Conservation (phyloP, 2,113 vertebrate genomes). For the Neoarius graeffei region DNA sequence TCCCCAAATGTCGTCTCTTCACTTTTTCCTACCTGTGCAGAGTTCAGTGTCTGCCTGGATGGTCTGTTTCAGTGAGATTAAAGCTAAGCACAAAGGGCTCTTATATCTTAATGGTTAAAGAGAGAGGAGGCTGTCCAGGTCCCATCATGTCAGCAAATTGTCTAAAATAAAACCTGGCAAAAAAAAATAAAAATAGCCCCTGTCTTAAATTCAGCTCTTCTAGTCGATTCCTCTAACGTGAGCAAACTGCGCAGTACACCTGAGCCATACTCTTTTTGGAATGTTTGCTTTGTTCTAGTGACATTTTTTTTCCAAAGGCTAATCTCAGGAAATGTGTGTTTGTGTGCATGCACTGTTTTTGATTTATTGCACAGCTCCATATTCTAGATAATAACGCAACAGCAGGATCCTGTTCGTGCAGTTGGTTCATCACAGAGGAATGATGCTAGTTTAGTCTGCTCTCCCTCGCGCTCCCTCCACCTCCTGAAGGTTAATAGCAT, state of each 20-base stretch:
- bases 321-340: background rate
- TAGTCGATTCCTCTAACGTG: conserved; percentile 25
- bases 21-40: conserved; percentile 33
- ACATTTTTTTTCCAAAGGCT: conserved; percentile 15
- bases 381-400: conserved; percentile 31
- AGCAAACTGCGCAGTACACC: conserved; percentile 9
- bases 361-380: conserved; percentile 15
- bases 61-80: conserved; percentile 72
- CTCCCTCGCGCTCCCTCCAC: conserved; percentile 45
- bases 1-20: background rate
- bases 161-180: conserved; percentile 56
- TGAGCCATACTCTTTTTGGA: conserved; percentile 1
- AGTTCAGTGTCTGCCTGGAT: conserved; percentile 45
- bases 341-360: conserved; percentile 6
- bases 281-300: conserved; percentile 12
- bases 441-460: conserved; percentile 34
- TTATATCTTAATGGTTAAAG: conserved; percentile 68
- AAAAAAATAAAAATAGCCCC: background rate
- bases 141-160: conserved; percentile 54
- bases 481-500: conserved; percentile 66
- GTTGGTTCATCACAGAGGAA: conserved; percentile 20
- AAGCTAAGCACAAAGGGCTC: conserved; percentile 62
- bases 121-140: conserved; percentile 53
- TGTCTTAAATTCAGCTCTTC: conserved; percentile 3
- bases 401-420: conserved; percentile 22